These are phyloP conservation scores for Sitodiplosis mosellana DNA, from an alignment of 1,140 invertebrate genomes.

Conservation along the genomic window DNA sequence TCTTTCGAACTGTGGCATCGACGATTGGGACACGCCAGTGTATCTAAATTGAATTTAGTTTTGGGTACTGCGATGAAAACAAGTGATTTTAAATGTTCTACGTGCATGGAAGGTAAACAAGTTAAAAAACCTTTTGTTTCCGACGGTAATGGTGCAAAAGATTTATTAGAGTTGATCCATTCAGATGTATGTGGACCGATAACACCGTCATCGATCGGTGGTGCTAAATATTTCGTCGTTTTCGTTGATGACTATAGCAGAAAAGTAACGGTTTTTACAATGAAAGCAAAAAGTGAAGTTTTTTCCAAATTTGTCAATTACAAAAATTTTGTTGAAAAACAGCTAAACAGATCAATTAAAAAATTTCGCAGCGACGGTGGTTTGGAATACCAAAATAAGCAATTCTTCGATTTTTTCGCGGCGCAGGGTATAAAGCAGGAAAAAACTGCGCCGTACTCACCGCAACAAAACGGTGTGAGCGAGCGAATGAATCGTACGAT, in stretches of 20 bases:
- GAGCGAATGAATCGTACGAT: constrained; percentile 23
- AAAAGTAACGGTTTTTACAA: constrained; percentile 18
- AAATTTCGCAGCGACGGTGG: constrained; percentile 22
- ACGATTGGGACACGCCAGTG: constrained; percentile 7
- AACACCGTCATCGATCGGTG: constrained; percentile 12
- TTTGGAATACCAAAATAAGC: constrained; percentile 19
- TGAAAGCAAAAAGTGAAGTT: constrained; percentile 23
- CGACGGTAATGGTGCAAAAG: constrained; percentile 10
- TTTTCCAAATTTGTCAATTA: constrained; percentile 16
- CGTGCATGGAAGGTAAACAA: constrained; percentile 12
- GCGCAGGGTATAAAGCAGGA: constrained; percentile 15
- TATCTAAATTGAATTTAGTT: background rate
- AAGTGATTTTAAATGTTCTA: background rate
- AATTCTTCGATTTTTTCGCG: constrained; percentile 16
- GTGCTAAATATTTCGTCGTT: constrained; percentile 22
- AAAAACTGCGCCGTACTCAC: constrained; percentile 15
- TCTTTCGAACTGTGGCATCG: constrained; percentile 7
- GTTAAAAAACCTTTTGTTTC: constrained; percentile 9
- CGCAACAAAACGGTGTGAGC: constrained; percentile 23
- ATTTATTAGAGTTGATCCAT: constrained; percentile 20
- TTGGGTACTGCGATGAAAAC: background rate
- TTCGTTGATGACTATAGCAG: constrained; percentile 22
- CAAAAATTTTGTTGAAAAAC: constrained; percentile 10
- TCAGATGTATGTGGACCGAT: no score
- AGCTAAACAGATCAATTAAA: constrained; percentile 9